Evolutionary conservation across 2,888 invertebrate genomes (phyloP), one percentile per base, ranked within the genome.

Genomic region (Brachylomia viminalis): DNA sequence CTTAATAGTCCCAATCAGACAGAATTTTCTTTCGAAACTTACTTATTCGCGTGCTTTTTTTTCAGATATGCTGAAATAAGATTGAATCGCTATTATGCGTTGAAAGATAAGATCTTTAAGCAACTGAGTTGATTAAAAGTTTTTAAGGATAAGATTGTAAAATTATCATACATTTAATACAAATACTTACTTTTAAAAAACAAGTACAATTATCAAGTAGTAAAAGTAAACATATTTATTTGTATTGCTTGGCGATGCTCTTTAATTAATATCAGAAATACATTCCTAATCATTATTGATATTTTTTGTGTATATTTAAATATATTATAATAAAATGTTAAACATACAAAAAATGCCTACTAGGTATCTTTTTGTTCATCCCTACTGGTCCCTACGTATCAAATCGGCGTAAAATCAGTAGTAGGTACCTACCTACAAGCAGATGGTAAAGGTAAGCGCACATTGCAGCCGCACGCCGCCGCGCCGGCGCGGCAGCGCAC

Each of bases 11-110:
- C 23, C 6, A 66, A 30, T 23, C 10, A 64, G 4, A 45, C 30
- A 42, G 0, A 30, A 30, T 23, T 17, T 47, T n/a, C 10, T 75
- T 49, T 49, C 10, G 3, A 23, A 74, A 42, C 38, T 42, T 71
- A 10, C 6, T 13, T 42, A 56, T 27, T 56, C 64, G 0, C 17
- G n/a, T n/a, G 11, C 33, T 17, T 66, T 58, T 97, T 97, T 98
- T 98, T 74, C 93, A 96, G 96, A 81, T 96, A 96, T 93, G 98
- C 98, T 70, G 97, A 97, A 90, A 95, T 97, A 86, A 97, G 98
- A 85, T 97, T 98, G 80, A 97, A 97, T 83, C 98, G 98, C 93
- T 98, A 98, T 95, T 97, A 97, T 91, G 96, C 97, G 75, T 96
- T 97, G 86, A 98, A 98, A 94, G 96, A 97, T 56, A 92, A 95